These are phyloP conservation scores for Drosophila buzzatii DNA, from an alignment of 2,888 invertebrate species.

Conservation along the genomic window DNA sequence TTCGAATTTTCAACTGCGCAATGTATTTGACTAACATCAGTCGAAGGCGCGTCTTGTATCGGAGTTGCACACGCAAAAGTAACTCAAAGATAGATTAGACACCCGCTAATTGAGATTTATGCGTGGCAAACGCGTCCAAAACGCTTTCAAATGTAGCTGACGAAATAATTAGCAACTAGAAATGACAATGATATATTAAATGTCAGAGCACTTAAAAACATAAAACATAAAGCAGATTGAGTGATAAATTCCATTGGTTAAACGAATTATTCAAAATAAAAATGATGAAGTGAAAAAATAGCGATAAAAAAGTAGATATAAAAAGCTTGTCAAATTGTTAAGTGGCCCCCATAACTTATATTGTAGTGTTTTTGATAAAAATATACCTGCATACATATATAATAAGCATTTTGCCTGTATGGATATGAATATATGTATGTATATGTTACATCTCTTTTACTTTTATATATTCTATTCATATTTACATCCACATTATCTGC, in stretches of 20 bases:
- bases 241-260: slow-evolving; percentile 13
- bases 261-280: slow-evolving; percentile 28
- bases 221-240: slow-evolving; percentile 18
- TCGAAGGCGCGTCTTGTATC: slow-evolving; percentile 16
- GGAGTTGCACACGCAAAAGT: slow-evolving; percentile 20
- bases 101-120: slow-evolving; percentile 64
- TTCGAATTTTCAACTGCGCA: not conserved
- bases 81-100: slow-evolving; percentile 47
- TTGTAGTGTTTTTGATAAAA: not conserved
- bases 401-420: not conserved
- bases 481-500: not conserved
- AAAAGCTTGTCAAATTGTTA: not conserved
- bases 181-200: slow-evolving; percentile 66
- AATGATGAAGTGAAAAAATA: slow-evolving; percentile 6
- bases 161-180: slow-evolving; percentile 56
- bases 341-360: not conserved
- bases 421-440: too few species aligned
- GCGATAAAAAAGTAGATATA: slow-evolving; percentile 6
- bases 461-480: not conserved
- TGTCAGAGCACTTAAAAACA: slow-evolving; percentile 11
- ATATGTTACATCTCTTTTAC: not conserved
- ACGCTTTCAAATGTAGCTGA: slow-evolving; percentile 25
- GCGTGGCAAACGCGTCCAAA: slow-evolving; percentile 20
- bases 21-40: slow-evolving; percentile 28
- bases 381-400: not conserved